Conservation (phyloP, 2,888 invertebrate species). For the Hypomecis atomaria region DNA sequence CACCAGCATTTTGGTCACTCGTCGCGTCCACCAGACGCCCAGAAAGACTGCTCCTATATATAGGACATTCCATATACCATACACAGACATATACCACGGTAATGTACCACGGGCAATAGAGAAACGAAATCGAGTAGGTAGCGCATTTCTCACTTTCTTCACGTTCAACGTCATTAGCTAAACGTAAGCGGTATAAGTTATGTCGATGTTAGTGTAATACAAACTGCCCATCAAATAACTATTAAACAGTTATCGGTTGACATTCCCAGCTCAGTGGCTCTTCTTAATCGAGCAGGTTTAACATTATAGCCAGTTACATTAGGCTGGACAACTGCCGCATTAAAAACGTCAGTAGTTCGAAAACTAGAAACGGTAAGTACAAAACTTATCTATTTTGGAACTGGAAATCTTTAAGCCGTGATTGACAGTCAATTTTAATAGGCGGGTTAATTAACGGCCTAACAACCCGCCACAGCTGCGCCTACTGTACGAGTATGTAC, state of each 20-base stretch:
- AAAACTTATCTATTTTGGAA: background rate
- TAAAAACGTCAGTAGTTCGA: slow-evolving; percentile 1
- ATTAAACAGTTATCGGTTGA: slow-evolving; percentile 26
- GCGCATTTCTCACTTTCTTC: no score
- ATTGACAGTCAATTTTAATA: background rate
- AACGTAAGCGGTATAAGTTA: slow-evolving; percentile 1
- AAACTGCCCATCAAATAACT: slow-evolving; percentile 24
- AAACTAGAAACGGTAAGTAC: background rate
- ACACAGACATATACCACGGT: no score
- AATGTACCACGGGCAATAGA: no score
- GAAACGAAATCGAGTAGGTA: no score
- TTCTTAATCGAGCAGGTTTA: slow-evolving; percentile 24
- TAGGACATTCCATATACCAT: no score
- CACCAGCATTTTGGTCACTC: no score
- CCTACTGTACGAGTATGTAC: no score
- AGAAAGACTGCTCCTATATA: no score
- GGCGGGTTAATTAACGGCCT: background rate
- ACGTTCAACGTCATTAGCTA: background rate
- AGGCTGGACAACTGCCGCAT: slow-evolving; percentile 8
- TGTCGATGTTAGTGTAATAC: slow-evolving; percentile 23
- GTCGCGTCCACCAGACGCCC: no score
- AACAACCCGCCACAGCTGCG: no score
- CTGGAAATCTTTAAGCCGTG: background rate
- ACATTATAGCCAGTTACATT: slow-evolving; percentile 22
- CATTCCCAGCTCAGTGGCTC: slow-evolving; percentile 21